Evolutionary conservation across 2,113 vertebrate species (phyloP).

Genomic region (Meles meles): DNA sequence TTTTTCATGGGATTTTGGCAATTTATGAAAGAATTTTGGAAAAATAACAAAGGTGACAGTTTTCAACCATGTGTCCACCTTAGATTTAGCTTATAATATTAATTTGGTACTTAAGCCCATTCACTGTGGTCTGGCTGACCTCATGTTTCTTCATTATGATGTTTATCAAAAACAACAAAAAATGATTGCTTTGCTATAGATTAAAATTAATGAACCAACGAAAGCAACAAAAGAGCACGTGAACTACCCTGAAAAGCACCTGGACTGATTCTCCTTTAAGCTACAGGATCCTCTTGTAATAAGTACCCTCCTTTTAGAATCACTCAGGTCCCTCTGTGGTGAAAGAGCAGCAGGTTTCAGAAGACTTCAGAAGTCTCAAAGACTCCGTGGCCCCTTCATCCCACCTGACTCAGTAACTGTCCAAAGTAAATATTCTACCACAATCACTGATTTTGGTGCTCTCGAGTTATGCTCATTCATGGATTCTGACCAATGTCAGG

Average conservation of each 20-base stretch:
- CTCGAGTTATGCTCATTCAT: not conserved
- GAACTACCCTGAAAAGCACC: not conserved
- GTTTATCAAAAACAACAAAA: not conserved
- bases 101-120: not conserved
- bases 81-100: not conserved
- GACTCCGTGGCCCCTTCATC: not conserved
- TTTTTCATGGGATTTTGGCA: not conserved
- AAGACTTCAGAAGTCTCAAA: not conserved
- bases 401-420: not conserved
- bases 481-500: not conserved
- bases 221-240: not conserved
- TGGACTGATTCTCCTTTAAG: not conserved
- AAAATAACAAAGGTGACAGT: not conserved
- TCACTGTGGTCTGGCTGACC: not conserved
- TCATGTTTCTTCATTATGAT: not conserved
- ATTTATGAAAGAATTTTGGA: not conserved
- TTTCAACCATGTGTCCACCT: not conserved
- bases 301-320: not conserved
- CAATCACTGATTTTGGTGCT: not conserved
- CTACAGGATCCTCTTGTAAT: not conserved
- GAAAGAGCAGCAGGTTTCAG: not conserved
- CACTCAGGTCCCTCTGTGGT: not conserved
- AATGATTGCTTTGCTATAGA: not conserved
- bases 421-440: not conserved
- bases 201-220: not conserved